phyloP scores from a whole-genome alignment of 2,797 vertebrate genomes.

The Cirrhinus mrigala region DNA sequence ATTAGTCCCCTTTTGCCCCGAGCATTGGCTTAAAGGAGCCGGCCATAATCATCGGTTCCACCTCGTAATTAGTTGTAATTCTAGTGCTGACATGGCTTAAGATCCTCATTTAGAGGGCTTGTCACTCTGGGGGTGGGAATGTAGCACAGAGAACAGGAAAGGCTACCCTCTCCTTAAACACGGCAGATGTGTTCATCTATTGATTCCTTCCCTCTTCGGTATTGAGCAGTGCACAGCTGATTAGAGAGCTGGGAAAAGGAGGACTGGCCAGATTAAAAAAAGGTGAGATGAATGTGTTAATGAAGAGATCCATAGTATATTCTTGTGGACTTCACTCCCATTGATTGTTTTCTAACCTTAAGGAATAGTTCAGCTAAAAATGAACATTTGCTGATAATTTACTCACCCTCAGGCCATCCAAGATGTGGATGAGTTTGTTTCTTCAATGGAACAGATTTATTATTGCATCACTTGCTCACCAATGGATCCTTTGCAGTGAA shows the following conservation, averaged over 20 bases:
- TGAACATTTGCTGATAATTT: background rate
- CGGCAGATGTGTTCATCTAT: constrained; percentile 62
- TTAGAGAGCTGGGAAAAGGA: constrained; percentile 54
- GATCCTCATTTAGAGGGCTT: constrained; percentile 53
- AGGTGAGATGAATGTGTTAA: constrained; percentile 59
- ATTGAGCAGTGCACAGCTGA: constrained; percentile 40
- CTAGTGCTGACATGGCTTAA: constrained; percentile 59
- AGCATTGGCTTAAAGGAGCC: constrained; percentile 51
- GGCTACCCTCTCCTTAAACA: constrained; percentile 49
- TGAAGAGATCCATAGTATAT: constrained; percentile 35
- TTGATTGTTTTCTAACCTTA: background rate
- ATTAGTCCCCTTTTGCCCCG: constrained; percentile 62
- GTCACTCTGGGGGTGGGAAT: constrained; percentile 53
- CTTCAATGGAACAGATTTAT: background rate
- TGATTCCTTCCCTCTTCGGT: constrained; percentile 57
- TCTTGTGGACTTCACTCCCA: background rate
- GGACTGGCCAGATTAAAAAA: constrained; percentile 40
- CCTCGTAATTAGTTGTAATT: constrained; percentile 68
- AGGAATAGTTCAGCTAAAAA: background rate
- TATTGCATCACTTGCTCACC: background rate
- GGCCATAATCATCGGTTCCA: constrained; percentile 62
- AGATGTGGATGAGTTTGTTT: background rate
- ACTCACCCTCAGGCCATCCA: background rate
- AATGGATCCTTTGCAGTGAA: background rate
- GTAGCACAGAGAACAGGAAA: constrained; percentile 35